Conservation (phyloP, 2,888 invertebrate species). For the Cryptus armator region DNA sequence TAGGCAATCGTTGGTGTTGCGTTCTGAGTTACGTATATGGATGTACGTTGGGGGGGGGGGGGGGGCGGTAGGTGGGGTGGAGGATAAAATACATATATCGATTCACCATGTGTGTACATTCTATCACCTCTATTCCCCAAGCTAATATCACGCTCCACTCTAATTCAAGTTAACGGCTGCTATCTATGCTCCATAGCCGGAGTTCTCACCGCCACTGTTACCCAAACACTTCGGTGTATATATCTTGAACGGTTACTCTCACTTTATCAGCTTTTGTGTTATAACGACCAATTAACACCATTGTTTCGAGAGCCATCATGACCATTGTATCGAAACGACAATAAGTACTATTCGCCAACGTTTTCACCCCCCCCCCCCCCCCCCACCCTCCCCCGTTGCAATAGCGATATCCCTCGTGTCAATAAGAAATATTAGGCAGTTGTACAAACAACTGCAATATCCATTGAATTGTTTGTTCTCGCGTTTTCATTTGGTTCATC, state of each 20-base stretch:
- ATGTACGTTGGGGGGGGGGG: constrained; percentile 41
- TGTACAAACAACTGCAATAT: neutral
- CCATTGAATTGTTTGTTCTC: neutral
- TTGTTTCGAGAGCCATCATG: neutral
- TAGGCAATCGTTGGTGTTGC: constrained; percentile 55
- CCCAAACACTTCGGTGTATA: neutral
- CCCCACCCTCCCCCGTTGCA: neutral
- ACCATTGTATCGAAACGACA: neutral
- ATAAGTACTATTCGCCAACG: neutral
- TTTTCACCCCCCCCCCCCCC: too few relatives aligned
- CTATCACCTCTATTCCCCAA: constrained; percentile 64
- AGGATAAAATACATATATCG: constrained; percentile 44
- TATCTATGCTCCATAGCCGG: constrained; percentile 51
- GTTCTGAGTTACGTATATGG: constrained; percentile 63
- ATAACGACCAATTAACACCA: constrained; percentile 22
- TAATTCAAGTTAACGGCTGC: constrained; percentile 66
- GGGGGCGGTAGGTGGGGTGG: too few relatives aligned
- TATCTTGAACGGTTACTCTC: neutral
- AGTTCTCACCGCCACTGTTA: constrained; percentile 11
- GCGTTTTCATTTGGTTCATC: neutral
- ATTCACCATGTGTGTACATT: constrained; percentile 46
- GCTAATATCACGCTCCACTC: constrained; percentile 61
- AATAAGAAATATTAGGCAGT: neutral
- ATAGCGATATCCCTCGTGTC: neutral
- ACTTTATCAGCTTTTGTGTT: constrained; percentile 29